A percentile compares a stretch with the other conserved stretches of the same genome.
Evolutionary conservation across 2,797 vertebrate species (phyloP).

Genomic region (Paguma larvata): DNA sequence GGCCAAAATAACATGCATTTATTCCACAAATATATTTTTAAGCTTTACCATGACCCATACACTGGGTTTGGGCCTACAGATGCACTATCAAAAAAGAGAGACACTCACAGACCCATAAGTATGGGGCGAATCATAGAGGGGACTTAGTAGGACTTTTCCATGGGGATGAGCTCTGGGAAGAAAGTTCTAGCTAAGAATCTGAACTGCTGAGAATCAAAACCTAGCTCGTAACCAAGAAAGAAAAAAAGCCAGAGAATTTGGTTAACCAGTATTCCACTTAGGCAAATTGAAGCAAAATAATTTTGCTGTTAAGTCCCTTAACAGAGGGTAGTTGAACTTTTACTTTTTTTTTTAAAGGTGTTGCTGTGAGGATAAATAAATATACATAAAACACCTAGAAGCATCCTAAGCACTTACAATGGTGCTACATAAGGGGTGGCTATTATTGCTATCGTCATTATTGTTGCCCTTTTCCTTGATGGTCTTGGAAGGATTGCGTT

Average conservation of each 20-base stretch:
- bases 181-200: neutral
- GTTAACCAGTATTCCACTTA: neutral
- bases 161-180: neutral
- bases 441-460: neutral
- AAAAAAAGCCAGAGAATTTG: neutral
- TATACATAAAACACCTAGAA: neutral
- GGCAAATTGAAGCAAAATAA: neutral
- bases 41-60: neutral
- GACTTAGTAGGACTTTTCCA: no score
- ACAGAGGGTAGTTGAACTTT: neutral
- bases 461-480: neutral
- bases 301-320: neutral
- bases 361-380: neutral
- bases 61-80: neutral
- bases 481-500: neutral
- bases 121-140: neutral
- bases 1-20: neutral
- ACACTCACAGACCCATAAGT: neutral
- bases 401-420: no score
- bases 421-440: neutral
- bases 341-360: neutral
- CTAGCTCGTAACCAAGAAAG: neutral
- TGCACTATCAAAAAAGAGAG: neutral
- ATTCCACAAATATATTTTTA: neutral
- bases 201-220: neutral